Percentiles rank a stretch among this genome's conserved stretches.
Conservation (phyloP, 2,888 invertebrate species). For the Trissolcus brochymenae region DNA sequence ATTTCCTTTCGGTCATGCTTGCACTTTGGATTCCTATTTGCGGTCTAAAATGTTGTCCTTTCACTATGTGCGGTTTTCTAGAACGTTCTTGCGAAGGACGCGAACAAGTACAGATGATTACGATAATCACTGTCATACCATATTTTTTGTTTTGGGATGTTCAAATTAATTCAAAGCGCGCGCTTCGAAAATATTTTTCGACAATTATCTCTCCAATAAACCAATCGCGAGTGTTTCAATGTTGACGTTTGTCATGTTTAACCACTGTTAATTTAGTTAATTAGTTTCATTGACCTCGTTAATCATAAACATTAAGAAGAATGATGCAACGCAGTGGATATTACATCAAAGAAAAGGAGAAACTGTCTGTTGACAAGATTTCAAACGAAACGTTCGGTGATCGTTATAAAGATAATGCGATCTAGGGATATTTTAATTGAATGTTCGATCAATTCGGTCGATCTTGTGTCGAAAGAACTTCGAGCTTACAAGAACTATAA, state of each 20-base stretch:
- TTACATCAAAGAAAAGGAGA: no score
- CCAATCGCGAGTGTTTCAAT: no score
- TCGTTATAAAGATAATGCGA: no score
- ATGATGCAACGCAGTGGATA: not conserved
- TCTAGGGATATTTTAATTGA: no score
- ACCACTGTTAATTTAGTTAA: not conserved
- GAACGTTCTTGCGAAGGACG: slow-evolving; percentile 53
- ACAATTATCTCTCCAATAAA: no score
- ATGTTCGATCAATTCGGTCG: no score
- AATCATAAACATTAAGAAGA: slow-evolving; percentile 1
- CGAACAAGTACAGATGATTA: slow-evolving; percentile 38
- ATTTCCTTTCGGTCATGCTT: slow-evolving; percentile 52
- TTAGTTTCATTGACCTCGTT: slow-evolving; percentile 5
- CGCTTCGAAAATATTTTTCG: no score
- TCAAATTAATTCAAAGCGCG: not conserved
- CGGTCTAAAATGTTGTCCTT: slow-evolving; percentile 54
- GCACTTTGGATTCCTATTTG: slow-evolving; percentile 51
- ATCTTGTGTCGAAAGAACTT: no score
- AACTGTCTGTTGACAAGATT: no score
- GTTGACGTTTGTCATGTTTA: no score
- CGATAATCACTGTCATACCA: slow-evolving; percentile 37
- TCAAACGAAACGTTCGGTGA: no score
- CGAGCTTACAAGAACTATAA: no score
- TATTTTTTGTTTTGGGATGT: slow-evolving; percentile 19
- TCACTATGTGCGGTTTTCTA: slow-evolving; percentile 52